Base-by-base conservation (phyloP, 2,888 invertebrate genomes). In the Stenichneumon culpator region DNA sequence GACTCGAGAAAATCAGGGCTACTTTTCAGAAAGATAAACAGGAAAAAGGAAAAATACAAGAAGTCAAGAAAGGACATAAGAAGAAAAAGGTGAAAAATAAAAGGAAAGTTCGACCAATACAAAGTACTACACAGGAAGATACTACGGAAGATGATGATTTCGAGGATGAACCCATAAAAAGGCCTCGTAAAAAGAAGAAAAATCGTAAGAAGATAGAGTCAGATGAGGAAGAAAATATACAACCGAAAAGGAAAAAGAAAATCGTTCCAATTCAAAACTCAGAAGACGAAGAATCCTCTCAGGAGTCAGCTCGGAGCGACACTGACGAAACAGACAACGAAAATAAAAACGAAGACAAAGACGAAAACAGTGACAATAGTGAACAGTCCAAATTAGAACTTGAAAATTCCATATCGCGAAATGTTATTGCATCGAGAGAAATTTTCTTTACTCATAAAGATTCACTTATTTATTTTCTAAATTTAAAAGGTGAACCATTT, bases 401-500 rank as follows among this genome's bases (percentile, higher is more conserved):
- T 9, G 54, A 54, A 9, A 2, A 22, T 54, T 5, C 9, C 2
- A 22, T 54, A 14, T 36, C 74, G 0, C 32, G 68, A 36, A 77
- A 82, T 5, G 36, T 82, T 6, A 60, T 82, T 50, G 25, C 28
- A 16, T 82, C 52, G 19, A 50, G 63, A 2, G 44, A 68, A 4
- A 50, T 73, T 22, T 67, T 65, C 1, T 80, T n/a, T 32, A 65
- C 57, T 47, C 16, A 2, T 0, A 54, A 54, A 0, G 54, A 54
- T 22, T 19, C 54, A 9, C 50, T 54, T 0, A 6, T 2, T 2
- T 54, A 81, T 54, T 81, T 81, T 32, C 25, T 81, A 7, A 52
- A 68, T 1, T 22, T 19, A n/a, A 28, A 60, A n/a, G 82, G 70
- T 11, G 50, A 69, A 36, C 70, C 75, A 9, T 36, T 69, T 25